Base-by-base conservation (phyloP, 1,140 invertebrate genomes). In the Centruroides sculpturatus region DNA sequence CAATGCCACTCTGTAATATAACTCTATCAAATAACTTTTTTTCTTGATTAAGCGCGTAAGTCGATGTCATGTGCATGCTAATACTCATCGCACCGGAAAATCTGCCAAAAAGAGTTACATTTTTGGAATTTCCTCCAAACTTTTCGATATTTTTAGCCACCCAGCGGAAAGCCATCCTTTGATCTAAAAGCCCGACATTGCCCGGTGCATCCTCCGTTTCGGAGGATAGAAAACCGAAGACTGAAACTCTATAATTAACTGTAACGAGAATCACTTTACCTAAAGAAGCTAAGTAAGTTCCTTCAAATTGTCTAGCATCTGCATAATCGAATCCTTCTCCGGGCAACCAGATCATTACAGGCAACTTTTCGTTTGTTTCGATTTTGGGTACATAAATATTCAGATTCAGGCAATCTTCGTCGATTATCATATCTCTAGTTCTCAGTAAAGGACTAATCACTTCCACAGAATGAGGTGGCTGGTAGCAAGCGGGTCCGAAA, bases 131-230 rank as follows among this genome's bases (percentile, higher is more conserved):
- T 0, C 93, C 94, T 13, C 88, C 87, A 70, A 98, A 98, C 51
- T 76, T 71, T 59, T 83, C 80, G 11, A 94, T 92, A 70, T 93
- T 92, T 52, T 82, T 82, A 69, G 87, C 83, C 0, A 96, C 81
- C 88, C 88, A 93, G 65, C 82, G 80, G 36, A 94, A 72, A 0
- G 90, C 87, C 6, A 90, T 85, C 48, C 89, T 80, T 77, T 95
- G 92, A 69, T 97, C 92, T 75, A 89, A 81, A 66, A 97, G 74
- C 0, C 92, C 94, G 67, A 83, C 89, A 74, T 98, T 98, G 11
- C 92, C 93, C 0, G 89, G 83, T 2, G 87, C 83, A 70, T 89
- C 85, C 5, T 82, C 81, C 66, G 52, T 57, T 10, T 35, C 9
- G 8, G 90, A 83, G 35, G 86, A 86, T 67, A 96, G 84, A 74